Percentiles rank a stretch among this genome's conserved stretches.
Conservation (phyloP, 2,888 invertebrate species). For the Brachypalpus laphriformis region DNA sequence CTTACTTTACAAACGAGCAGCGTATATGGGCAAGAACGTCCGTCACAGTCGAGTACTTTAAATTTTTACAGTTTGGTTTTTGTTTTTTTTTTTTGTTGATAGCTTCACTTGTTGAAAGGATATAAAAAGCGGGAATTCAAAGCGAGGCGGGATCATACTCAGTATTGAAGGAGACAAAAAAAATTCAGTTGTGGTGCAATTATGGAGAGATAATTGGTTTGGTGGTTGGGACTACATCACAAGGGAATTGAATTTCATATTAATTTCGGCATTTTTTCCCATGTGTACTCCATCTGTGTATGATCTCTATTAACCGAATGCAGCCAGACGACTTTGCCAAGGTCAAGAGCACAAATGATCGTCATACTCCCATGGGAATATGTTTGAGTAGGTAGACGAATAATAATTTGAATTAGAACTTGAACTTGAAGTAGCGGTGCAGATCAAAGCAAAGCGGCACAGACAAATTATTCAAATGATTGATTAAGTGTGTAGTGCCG, state of each 20-base stretch:
- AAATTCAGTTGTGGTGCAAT: slow-evolving; percentile 38
- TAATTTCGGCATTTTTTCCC: slow-evolving; percentile 2
- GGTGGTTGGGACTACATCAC: slow-evolving; percentile 54
- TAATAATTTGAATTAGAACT: slow-evolving; percentile 31
- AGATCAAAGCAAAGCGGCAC: slow-evolving; percentile 39
- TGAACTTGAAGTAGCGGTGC: slow-evolving; percentile 30
- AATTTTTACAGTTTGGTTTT: slow-evolving; percentile 10
- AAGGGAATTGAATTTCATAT: slow-evolving; percentile 66
- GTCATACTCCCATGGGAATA: slow-evolving; percentile 57
- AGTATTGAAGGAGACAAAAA: background rate
- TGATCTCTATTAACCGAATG: slow-evolving; percentile 28
- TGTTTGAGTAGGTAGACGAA: background rate
- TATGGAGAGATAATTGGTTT: slow-evolving; percentile 70
- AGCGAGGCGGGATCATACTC: slow-evolving; percentile 5
- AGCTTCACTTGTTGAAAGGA: slow-evolving; percentile 37
- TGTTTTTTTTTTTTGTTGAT: slow-evolving; percentile 18
- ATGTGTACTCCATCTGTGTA: background rate
- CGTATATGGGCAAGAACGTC: background rate
- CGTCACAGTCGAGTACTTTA: background rate
- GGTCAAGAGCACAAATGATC: slow-evolving; percentile 47
- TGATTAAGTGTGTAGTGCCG: slow-evolving; percentile 32
- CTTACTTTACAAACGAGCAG: background rate
- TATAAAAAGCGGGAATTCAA: slow-evolving; percentile 31
- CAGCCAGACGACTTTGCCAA: slow-evolving; percentile 58
- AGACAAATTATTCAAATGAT: slow-evolving; percentile 54